Conservation (phyloP, 2,888 invertebrate genomes). For the Lamellibrachia columna region DNA sequence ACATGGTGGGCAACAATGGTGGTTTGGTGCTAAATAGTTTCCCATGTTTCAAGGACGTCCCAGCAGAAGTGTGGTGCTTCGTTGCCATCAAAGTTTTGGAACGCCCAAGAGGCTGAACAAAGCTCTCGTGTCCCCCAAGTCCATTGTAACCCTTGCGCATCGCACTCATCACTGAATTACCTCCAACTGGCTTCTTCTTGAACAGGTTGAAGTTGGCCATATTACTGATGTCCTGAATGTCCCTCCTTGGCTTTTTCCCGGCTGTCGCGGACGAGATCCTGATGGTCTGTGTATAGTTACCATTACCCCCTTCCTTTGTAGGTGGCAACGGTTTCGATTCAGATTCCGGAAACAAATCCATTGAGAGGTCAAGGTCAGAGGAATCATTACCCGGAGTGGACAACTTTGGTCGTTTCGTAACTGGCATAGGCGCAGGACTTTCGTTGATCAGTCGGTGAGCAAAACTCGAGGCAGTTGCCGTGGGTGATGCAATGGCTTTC, state of each 20-base stretch:
- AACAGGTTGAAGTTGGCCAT: slow-evolving; percentile 28
- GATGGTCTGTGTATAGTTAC: slow-evolving; percentile 23
- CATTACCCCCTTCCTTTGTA: slow-evolving; percentile 23
- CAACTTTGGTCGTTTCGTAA: slow-evolving; percentile 30
- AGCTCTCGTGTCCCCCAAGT: slow-evolving; percentile 40
- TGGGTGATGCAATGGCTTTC: slow-evolving; percentile 39
- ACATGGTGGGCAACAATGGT: slow-evolving; percentile 16
- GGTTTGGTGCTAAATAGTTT: neutral
- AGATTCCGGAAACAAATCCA: slow-evolving; percentile 13
- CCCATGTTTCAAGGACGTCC: neutral
- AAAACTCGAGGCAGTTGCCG: slow-evolving; percentile 35
- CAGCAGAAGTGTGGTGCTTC: neutral
- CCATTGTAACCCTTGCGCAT: slow-evolving; percentile 43
- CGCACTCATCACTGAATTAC: neutral
- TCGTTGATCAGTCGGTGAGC: slow-evolving; percentile 40
- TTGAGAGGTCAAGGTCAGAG: neutral
- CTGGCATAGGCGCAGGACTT: slow-evolving; percentile 38
- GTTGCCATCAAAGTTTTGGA: neutral
- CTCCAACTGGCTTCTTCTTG: slow-evolving; percentile 23
- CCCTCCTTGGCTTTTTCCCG: neutral
- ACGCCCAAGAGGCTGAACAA: slow-evolving; percentile 29
- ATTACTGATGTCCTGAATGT: neutral
- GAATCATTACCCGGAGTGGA: slow-evolving; percentile 23
- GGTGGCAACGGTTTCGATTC: slow-evolving; percentile 23
- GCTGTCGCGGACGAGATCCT: slow-evolving; percentile 30